phyloP scores from a whole-genome alignment of 2,113 vertebrate genomes.

The Illadopsis cleaveri region DNA sequence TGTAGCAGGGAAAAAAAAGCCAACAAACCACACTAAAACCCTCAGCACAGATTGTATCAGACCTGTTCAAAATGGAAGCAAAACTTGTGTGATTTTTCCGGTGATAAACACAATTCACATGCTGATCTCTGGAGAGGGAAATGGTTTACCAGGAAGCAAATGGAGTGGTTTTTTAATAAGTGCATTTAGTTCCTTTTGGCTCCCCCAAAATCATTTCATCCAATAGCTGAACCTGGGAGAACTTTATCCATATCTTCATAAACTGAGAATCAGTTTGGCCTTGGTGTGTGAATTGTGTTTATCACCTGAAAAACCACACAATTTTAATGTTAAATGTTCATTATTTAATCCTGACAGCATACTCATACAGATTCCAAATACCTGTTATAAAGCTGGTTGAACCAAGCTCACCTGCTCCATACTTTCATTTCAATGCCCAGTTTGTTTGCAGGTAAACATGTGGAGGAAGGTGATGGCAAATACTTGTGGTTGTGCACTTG shows the following conservation, averaged over 20 bases:
- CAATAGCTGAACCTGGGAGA: neutral
- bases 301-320: neutral
- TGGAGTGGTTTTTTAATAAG: neutral
- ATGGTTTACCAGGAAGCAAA: neutral
- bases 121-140: neutral
- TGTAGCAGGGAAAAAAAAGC: neutral
- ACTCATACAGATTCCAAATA: neutral
- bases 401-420: neutral
- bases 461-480: neutral
- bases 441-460: neutral
- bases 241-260: neutral
- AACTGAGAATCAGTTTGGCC: neutral
- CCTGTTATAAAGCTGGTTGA: neutral
- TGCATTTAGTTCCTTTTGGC: neutral
- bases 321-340: neutral
- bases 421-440: neutral
- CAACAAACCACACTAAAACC: neutral
- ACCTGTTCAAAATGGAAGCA: neutral
- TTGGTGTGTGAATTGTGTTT: neutral
- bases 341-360: fast-evolving
- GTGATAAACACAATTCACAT: neutral
- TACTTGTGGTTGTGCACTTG: neutral
- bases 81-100: neutral
- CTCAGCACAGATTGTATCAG: neutral
- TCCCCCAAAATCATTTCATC: neutral